These are phyloP conservation scores for Clytia hemisphaerica DNA, from an alignment of 30 jellyfish, hydroid and myxozoan species.

Conservation along the genomic window DNA sequence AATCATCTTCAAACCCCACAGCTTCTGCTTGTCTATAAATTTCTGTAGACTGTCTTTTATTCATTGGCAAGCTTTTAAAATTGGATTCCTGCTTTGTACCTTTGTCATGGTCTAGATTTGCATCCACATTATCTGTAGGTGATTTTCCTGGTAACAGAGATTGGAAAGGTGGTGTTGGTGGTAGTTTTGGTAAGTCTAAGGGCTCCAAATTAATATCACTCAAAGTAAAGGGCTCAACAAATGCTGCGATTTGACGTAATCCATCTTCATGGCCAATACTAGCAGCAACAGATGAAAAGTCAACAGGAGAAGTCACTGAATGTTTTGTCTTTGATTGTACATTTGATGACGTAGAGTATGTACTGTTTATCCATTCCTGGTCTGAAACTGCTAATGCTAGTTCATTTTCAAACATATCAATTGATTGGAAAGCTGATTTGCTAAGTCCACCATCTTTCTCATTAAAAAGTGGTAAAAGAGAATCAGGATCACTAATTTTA, in stretches of 20 bases:
- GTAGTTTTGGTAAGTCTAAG: conserved; percentile 55
- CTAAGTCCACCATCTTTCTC: background rate
- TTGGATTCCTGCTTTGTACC: background rate
- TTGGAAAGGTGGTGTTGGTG: conserved; percentile 83
- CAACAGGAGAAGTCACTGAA: too few species aligned
- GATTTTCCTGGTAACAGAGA: conserved; percentile 52
- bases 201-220: conserved; percentile 23
- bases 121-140: background rate
- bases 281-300: too few species aligned
- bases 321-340: too few species aligned
- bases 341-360: too few species aligned
- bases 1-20: conserved; percentile 96
- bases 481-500: conserved; percentile 9
- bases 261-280: conserved; percentile 40
- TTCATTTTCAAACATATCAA: conserved; percentile 48
- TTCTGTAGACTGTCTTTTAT: too few species aligned
- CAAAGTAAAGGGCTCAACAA: conserved; percentile 40
- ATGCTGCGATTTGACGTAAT: conserved; percentile 76
- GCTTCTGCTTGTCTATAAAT: conserved; percentile 63
- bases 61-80: too few species aligned
- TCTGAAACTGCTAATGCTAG: conserved; percentile 85
- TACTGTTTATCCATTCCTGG: too few species aligned
- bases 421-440: conserved; percentile 11
- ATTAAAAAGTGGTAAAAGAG: background rate
- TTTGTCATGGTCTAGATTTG: background rate